Evolutionary conservation across 1,140 invertebrate genomes (phyloP).

Genomic region (Penaeus vannamei): DNA sequence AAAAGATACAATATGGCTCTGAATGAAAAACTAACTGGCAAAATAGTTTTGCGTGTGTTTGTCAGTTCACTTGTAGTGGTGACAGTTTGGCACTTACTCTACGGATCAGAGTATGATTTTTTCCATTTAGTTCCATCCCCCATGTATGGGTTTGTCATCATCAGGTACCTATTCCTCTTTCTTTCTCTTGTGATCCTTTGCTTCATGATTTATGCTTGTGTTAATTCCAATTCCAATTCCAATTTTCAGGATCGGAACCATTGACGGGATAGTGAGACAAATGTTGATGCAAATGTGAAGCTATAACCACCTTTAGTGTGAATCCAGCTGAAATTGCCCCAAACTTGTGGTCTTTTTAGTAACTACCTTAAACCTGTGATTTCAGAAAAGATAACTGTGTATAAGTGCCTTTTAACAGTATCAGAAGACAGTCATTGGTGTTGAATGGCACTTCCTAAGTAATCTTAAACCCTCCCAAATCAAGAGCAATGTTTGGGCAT

Average conservation of each 20-base stretch:
- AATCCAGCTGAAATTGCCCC: slow-evolving; percentile 2
- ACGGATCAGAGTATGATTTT: slow-evolving; percentile 41
- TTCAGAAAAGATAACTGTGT: background rate
- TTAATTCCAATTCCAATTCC: slow-evolving; percentile 55
- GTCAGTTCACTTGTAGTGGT: slow-evolving; percentile 42
- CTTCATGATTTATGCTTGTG: slow-evolving; percentile 62
- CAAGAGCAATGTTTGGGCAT: slow-evolving; percentile 47
- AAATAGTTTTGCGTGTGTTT: slow-evolving; percentile 49
- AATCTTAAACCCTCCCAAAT: background rate
- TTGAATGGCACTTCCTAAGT: background rate
- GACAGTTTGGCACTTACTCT: slow-evolving; percentile 53
- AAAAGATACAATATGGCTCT: slow-evolving; percentile 36
- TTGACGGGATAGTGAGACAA: slow-evolving; percentile 16
- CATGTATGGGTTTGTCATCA: slow-evolving; percentile 54
- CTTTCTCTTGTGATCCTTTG: slow-evolving; percentile 54
- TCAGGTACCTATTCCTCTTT: slow-evolving; percentile 52
- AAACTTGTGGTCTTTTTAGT: background rate
- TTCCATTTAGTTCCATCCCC: slow-evolving; percentile 53
- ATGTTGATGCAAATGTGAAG: background rate
- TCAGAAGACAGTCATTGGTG: background rate
- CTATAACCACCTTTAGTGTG: slow-evolving; percentile 2
- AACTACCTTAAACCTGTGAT: background rate
- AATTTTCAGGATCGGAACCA: slow-evolving; percentile 57
- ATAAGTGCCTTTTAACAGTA: background rate
- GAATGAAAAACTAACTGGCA: slow-evolving; percentile 54